Conservation (phyloP, 2,797 vertebrate species). For the Takifugu rubripes region DNA sequence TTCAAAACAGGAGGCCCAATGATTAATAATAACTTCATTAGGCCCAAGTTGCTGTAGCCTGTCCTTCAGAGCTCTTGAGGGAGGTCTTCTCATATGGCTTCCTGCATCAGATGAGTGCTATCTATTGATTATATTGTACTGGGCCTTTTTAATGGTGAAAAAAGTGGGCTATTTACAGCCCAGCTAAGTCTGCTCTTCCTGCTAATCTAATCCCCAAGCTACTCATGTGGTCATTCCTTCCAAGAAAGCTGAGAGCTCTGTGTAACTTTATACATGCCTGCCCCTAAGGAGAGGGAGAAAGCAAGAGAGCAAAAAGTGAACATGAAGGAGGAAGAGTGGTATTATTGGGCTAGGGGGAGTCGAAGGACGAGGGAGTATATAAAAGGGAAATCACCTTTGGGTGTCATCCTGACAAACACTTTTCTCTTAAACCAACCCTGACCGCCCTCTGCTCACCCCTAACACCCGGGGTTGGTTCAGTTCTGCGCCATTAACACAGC, state of each 20-base stretch:
- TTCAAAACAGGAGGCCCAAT: slow-evolving; percentile 70
- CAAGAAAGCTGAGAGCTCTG: slow-evolving; percentile 79
- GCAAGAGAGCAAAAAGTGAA: slow-evolving; percentile 45
- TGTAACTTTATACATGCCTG: slow-evolving; percentile 79
- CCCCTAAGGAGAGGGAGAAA: slow-evolving; percentile 64
- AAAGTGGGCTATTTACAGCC: slow-evolving; percentile 79
- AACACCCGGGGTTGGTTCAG: slow-evolving; percentile 64
- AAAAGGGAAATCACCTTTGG: slow-evolving; percentile 72
- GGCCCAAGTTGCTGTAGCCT: slow-evolving; percentile 67
- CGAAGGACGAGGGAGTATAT: slow-evolving; percentile 36
- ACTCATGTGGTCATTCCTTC: slow-evolving; percentile 81
- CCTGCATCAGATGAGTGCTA: slow-evolving; percentile 77
- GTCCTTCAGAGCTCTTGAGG: slow-evolving; percentile 78
- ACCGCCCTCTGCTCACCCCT: slow-evolving; percentile 62
- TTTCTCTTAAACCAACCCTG: slow-evolving; percentile 64
- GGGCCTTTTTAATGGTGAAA: slow-evolving; percentile 77
- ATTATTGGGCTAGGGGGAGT: slow-evolving; percentile 24
- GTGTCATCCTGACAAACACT: slow-evolving; percentile 63
- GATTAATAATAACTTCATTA: slow-evolving; percentile 81
- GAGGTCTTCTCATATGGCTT: slow-evolving; percentile 75
- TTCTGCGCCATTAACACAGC: slow-evolving; percentile 70
- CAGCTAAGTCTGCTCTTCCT: slow-evolving; percentile 79
- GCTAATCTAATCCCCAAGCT: slow-evolving; percentile 82
- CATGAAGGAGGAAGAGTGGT: slow-evolving; percentile 43
- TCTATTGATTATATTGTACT: slow-evolving; percentile 79